Base-by-base conservation (phyloP, 2,888 invertebrate species). In the Diaperis boleti region DNA sequence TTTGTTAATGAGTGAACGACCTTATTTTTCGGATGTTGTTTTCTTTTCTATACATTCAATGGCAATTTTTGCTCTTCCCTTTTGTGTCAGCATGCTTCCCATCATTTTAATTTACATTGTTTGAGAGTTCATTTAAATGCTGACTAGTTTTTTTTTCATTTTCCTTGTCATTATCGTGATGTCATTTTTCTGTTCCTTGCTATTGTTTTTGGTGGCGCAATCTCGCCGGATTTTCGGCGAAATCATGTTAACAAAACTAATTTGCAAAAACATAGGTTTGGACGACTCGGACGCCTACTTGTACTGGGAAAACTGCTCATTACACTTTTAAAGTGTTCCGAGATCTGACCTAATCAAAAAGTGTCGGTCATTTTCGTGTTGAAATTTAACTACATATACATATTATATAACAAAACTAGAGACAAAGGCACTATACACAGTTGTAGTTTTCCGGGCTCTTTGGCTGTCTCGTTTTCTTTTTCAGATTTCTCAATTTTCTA, bases 131-230 rank as follows among this genome's bases (percentile, higher is more conserved):
- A 8, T 35, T 33, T 49, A 17, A 49, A 33, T 49, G 33, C 49
- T 49, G 49, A 17, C 49, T 31, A 49, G 49, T 35, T 35, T 31
- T 35, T n/a, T 45, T 49, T 49, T 35, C n/a, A 17, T 52, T 39
- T 26, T 52, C 52, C 39, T 52, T 39, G 52, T 52, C 39, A 52
- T 52, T 52, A 39, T 37, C 39, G 17, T 50, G 50, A 50, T 52
- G 52, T 52, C 52, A 52, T 50, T 50, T 50, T 50, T 22, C 22
- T 22, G 18, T 13, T 41, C n/a, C 11, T 10, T 7, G 6, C 39
- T 52, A 52, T 52, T 52, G 52, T 52, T 17, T 52, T 26, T 35
- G 33, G 35, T 17, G 11, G n/a, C n/a, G n/a, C n/a, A 15, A 10
- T 37, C 11, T 22, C 52, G 52, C 52, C 39, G 39, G 6, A 18